Conservation (phyloP, 2,113 vertebrate species). For the Pyxicephalus adspersus region DNA sequence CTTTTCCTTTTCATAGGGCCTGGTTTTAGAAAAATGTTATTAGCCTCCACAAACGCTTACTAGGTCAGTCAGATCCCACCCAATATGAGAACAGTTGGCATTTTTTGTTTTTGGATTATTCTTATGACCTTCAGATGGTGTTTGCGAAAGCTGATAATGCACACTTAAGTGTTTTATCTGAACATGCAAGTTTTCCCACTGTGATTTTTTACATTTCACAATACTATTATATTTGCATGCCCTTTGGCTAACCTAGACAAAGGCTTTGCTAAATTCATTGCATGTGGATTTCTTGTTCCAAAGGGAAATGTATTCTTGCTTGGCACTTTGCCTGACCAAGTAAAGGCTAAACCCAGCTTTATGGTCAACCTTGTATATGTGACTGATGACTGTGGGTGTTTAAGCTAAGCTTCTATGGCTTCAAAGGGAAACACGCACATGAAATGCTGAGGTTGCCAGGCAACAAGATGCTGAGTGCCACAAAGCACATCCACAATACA, state of each 20-base stretch:
- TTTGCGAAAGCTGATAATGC: conserved; percentile 8
- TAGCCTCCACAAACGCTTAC: background rate
- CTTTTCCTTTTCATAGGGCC: background rate
- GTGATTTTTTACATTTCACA: conserved; percentile 33
- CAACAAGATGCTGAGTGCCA: conserved; percentile 52
- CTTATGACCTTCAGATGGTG: conserved; percentile 9
- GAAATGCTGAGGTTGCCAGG: conserved; percentile 48
- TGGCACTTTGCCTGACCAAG: conserved; percentile 41
- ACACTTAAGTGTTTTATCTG: background rate
- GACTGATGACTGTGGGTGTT: conserved; percentile 46
- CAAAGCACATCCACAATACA: conserved; percentile 51
- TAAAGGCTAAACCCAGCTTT: conserved; percentile 51
- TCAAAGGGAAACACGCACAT: conserved; percentile 43
- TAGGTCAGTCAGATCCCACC: background rate
- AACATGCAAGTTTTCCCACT: conserved; percentile 21
- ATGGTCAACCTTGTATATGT: conserved; percentile 48
- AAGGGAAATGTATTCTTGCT: conserved; percentile 41
- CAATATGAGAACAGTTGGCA: conserved; percentile 8
- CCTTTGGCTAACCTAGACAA: conserved; percentile 35
- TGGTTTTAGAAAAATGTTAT: background rate
- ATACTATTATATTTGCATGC: conserved; percentile 30
- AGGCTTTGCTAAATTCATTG: conserved; percentile 38
- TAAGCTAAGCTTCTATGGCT: conserved; percentile 47
- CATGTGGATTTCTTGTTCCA: conserved; percentile 35
- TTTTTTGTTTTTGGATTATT: background rate